A percentile compares a stretch with the other conserved stretches of the same genome.
Evolutionary conservation across 2,888 invertebrate species (phyloP).

Genomic region (Linnaemya tessellans): DNA sequence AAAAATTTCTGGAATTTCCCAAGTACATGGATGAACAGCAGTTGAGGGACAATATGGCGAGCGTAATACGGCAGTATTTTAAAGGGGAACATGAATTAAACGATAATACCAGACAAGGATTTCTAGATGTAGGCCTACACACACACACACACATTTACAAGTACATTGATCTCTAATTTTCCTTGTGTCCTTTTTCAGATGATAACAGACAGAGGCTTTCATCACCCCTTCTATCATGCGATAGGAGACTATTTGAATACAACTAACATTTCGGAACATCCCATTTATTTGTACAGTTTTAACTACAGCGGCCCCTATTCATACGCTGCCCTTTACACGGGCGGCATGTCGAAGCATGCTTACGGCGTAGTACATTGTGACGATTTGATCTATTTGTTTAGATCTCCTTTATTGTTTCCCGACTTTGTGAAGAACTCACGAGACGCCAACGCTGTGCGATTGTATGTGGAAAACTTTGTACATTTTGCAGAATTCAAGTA

Average conservation of each 20-base stretch:
- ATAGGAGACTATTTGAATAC: constrained; percentile 76
- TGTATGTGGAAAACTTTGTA: constrained; percentile 83
- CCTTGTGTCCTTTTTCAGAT: constrained; percentile 78
- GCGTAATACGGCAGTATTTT: constrained; percentile 78
- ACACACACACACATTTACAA: too few relatives aligned
- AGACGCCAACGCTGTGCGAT: constrained; percentile 81
- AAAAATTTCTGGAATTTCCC: constrained; percentile 79
- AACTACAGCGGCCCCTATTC: constrained; percentile 83
- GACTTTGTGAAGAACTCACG: constrained; percentile 79
- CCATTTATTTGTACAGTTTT: constrained; percentile 84
- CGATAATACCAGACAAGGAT: constrained; percentile 76
- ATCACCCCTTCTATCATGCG: constrained; percentile 83
- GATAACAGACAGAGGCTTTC: constrained; percentile 84
- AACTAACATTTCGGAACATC: constrained; percentile 76
- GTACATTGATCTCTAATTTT: too few relatives aligned
- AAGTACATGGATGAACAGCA: constrained; percentile 56
- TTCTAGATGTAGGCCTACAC: constrained; percentile 77
- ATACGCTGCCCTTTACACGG: constrained; percentile 83
- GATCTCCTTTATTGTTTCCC: constrained; percentile 82
- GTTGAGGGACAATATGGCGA: constrained; percentile 70
- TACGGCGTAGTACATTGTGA: constrained; percentile 84
- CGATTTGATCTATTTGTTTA: constrained; percentile 84
- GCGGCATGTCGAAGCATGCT: constrained; percentile 73
- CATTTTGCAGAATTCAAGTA: constrained; percentile 84
- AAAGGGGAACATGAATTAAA: constrained; percentile 76